Percentiles rank a stretch among this genome's conserved stretches.
Evolutionary conservation across 1,140 invertebrate genomes (phyloP).

Genomic region (Oscheius sp.): DNA sequence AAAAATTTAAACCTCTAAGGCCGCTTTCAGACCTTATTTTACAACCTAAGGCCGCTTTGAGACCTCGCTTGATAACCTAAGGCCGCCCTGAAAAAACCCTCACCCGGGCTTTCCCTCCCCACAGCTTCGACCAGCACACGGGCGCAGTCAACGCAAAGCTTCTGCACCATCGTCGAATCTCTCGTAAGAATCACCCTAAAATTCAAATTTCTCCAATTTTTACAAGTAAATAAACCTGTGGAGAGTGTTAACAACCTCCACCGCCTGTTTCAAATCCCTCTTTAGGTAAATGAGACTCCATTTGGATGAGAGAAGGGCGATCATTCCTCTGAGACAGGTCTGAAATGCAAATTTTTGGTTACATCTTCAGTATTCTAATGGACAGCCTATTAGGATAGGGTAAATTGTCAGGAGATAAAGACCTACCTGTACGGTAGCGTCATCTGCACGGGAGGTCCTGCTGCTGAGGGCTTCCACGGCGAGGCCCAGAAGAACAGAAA

Average conservation of each 20-base stretch:
- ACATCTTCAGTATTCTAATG: not conserved
- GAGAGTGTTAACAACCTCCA: conserved; percentile 91
- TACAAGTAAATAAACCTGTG: conserved; percentile 69
- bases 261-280: conserved; percentile 75
- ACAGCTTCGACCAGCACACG: conserved; percentile 77
- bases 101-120: conserved; percentile 72
- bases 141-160: conserved; percentile 81
- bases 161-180: conserved; percentile 76
- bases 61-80: too few species aligned
- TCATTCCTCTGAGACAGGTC: conserved; percentile 79
- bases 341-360: conserved; percentile 66
- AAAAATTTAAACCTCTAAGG: too few species aligned
- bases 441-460: conserved; percentile 8
- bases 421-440: conserved; percentile 9
- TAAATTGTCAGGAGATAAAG: too few species aligned
- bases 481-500: conserved; percentile 18
- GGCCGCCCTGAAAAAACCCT: too few species aligned
- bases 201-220: conserved; percentile 57
- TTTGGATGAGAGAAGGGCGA: conserved; percentile 77
- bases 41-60: too few species aligned
- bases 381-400: too few species aligned
- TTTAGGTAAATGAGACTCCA: conserved; percentile 78
- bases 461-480: conserved; percentile 9
- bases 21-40: too few species aligned
- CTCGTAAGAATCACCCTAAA: conserved; percentile 83